phyloP scores from a whole-genome alignment of 2,113 vertebrate species.

The Rhagologus leucostigma region DNA sequence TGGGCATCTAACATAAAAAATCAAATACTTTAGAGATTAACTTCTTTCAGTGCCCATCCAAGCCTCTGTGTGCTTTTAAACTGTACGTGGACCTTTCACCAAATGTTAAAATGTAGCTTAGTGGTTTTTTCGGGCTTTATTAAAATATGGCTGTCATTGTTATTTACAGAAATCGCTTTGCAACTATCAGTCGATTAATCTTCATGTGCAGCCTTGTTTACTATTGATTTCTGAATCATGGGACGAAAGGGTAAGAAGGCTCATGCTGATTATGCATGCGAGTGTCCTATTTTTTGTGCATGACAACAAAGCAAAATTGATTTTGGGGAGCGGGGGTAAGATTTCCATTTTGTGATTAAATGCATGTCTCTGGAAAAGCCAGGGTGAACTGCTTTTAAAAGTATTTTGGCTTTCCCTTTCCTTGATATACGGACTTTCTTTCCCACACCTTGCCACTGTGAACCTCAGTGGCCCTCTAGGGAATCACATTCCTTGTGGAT shows the following conservation, averaged over 20 bases:
- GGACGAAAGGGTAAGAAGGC: constrained; percentile 57
- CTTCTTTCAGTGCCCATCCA: not conserved
- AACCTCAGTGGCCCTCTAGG: not conserved
- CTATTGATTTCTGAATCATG: constrained; percentile 55
- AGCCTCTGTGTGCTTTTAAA: not conserved
- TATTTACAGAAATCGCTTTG: constrained; percentile 48
- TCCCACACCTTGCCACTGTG: rapidly evolving
- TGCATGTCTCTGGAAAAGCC: not conserved
- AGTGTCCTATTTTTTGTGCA: not conserved
- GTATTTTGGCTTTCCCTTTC: not conserved
- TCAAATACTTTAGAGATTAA: not conserved
- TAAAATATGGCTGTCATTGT: not conserved
- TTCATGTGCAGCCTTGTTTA: constrained; percentile 25
- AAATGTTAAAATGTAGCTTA: not conserved
- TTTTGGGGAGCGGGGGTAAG: not conserved
- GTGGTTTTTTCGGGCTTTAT: not conserved
- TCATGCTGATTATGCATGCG: constrained; percentile 40
- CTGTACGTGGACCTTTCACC: not conserved
- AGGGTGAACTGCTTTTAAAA: not conserved
- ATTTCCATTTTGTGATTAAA: not conserved
- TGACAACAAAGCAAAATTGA: not conserved
- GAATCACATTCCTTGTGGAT: not conserved
- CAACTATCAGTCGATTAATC: constrained; percentile 2
- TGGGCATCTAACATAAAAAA: not conserved
- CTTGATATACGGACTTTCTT: not conserved